phyloP scores from a whole-genome alignment of 1,140 invertebrate species.

The Aplysia californica region DNA sequence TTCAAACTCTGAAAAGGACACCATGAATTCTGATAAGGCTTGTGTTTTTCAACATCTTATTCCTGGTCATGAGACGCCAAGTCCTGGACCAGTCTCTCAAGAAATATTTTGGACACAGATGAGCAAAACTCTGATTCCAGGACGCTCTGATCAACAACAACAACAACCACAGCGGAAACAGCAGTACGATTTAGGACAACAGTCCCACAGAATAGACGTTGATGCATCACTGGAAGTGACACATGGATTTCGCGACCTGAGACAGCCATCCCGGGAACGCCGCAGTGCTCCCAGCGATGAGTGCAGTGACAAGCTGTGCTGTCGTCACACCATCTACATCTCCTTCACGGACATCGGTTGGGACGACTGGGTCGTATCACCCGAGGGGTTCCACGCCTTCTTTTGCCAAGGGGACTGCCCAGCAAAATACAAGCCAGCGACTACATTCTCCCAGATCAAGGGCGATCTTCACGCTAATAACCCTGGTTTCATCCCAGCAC shows the following conservation, averaged over 20 bases:
- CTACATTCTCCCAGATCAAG: constrained; percentile 9
- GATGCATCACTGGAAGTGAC: neutral
- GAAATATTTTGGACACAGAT: too few species aligned
- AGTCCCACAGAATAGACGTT: neutral
- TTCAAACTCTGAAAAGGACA: too few species aligned
- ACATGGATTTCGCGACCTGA: neutral
- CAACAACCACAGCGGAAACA: neutral
- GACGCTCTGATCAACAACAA: neutral
- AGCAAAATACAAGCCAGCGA: neutral
- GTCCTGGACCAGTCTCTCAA: too few species aligned
- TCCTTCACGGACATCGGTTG: constrained; percentile 7
- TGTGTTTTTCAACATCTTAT: too few species aligned
- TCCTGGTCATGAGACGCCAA: too few species aligned
- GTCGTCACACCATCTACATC: constrained; percentile 4
- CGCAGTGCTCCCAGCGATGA: neutral
- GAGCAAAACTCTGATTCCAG: neutral
- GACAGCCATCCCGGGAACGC: neutral
- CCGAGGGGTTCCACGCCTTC: neutral
- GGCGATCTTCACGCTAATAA: neutral
- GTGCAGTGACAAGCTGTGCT: neutral
- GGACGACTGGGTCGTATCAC: neutral
- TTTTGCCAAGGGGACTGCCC: constrained; percentile 16
- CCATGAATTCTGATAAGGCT: too few species aligned
- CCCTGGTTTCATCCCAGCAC: neutral
- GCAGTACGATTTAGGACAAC: neutral